Conservation (phyloP, 2,113 vertebrate genomes). For the Sylvicapra grimmia region DNA sequence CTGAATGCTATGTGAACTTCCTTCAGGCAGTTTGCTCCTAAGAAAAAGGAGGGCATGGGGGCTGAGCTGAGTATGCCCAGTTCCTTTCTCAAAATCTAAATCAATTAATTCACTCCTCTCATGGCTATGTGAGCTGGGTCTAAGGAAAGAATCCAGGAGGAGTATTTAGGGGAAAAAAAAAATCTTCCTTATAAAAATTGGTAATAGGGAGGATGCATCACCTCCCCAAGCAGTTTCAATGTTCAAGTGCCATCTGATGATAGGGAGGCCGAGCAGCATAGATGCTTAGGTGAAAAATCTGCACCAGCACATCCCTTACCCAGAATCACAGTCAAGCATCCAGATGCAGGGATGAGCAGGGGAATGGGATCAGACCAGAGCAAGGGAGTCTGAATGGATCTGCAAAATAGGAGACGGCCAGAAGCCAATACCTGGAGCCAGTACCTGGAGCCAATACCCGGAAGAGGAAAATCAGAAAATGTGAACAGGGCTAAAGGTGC, state of each 20-base stretch:
- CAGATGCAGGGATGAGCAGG: not conserved
- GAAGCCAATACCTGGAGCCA: not conserved
- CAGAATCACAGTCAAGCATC: not conserved
- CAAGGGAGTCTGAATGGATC: not conserved
- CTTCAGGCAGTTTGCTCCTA: not conserved
- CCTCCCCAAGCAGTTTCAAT: not conserved
- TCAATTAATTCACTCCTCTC: not conserved
- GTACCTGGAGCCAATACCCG: not conserved
- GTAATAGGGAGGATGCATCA: not conserved
- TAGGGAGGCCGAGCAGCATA: not conserved
- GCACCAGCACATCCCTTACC: not conserved
- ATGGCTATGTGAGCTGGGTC: not conserved
- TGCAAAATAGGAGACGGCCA: not conserved
- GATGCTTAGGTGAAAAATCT: not conserved
- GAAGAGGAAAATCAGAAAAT: not conserved
- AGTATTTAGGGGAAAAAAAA: not conserved
- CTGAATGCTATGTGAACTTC: fast-evolving
- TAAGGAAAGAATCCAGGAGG: not conserved
- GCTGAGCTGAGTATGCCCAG: not conserved
- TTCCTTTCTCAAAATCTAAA: not conserved
- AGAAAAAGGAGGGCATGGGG: not conserved
- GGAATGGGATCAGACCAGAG: not conserved
- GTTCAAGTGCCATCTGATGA: not conserved
- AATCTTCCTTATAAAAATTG: not conserved
- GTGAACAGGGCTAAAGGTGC: not conserved